Evolutionary conservation across 2,113 vertebrate genomes (phyloP), one percentile per base, ranked within the genome.

Genomic region (Crotalus horridus): DNA sequence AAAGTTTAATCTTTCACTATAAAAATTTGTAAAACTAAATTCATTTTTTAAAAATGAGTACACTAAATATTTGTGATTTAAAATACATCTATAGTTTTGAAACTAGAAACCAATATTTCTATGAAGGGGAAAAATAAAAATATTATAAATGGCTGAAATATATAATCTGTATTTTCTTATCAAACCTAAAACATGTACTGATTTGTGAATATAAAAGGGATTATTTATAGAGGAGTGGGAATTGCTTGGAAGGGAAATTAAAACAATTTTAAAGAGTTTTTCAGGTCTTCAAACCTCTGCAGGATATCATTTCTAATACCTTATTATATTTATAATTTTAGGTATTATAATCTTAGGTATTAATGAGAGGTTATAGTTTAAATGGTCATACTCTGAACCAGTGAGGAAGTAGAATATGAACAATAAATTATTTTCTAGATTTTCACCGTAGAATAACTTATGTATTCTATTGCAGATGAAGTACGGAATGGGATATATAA

Each of bases 401-500:
- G 13, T 29, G 48, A 69, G 64, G 4, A 69, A 33, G 29, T 69
- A 33, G 64, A 69, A 69, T 33, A 0, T 69, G 29, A 56, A 29
- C 33, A 23, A 24, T 88, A 33, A 20, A 55, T 46, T 56, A 6
- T 64, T 23, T 61, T 33, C 51, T 43, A 51, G 9, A 43, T 51
- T 69, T 3, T 61, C 24, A 24, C 85, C 69, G 0, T 0, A 86
- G 89, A 90, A 54, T n/a, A 23, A 61, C 8, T 15, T 51, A 48
- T 54, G 58, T 12, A 4, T 5, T 4, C 92, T 90, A 90, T 88
- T 93, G 2, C 91, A 98, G 98, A 99, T 96, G 97, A 98, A 95
- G 98, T 99, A 54, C 97, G 98, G 87, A 97, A 92, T 64, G 98
- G 98, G 29, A 97, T 91, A 6, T 98, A 98, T 95, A 97, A 87